These are phyloP conservation scores for Arctopsyche grandis DNA, from an alignment of 1,140 invertebrate genomes.

Conservation along the genomic window DNA sequence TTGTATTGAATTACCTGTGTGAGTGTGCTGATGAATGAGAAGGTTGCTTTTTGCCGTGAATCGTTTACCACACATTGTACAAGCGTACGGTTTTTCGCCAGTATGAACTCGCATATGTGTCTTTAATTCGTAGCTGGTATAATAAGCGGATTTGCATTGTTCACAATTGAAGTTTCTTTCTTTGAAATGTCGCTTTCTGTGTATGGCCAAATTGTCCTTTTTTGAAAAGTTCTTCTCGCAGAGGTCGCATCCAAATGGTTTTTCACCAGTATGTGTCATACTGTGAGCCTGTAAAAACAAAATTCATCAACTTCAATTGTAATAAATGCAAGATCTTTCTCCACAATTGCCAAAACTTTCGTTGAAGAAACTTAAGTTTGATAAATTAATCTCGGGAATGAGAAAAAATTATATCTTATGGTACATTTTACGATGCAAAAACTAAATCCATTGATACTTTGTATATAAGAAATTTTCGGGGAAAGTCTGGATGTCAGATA, in stretches of 20 bases:
- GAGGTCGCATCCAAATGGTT: constrained; percentile 57
- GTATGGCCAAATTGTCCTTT: constrained; percentile 51
- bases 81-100: constrained; percentile 52
- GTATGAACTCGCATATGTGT: constrained; percentile 51
- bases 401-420: too few relatives aligned
- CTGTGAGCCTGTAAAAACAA: constrained; percentile 47
- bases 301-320: not conserved
- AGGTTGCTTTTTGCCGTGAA: constrained; percentile 54
- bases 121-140: constrained; percentile 53
- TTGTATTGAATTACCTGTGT: constrained; percentile 42
- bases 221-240: constrained; percentile 55
- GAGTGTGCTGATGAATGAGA: constrained; percentile 50
- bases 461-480: too few relatives aligned
- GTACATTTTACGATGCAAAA: too few relatives aligned
- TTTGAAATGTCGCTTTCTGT: constrained; percentile 49
- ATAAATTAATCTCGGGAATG: too few relatives aligned
- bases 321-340: too few relatives aligned
- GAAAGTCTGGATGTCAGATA: too few relatives aligned
- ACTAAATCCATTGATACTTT: too few relatives aligned
- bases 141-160: constrained; percentile 50
- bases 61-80: constrained; percentile 50
- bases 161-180: constrained; percentile 50
- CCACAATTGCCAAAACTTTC: too few relatives aligned
- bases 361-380: too few relatives aligned
- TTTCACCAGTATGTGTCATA: constrained; percentile 57